Evolutionary conservation across 2,113 vertebrate genomes (phyloP), one percentile per base, ranked within the genome.

Genomic region (Chionodraco myersi): DNA sequence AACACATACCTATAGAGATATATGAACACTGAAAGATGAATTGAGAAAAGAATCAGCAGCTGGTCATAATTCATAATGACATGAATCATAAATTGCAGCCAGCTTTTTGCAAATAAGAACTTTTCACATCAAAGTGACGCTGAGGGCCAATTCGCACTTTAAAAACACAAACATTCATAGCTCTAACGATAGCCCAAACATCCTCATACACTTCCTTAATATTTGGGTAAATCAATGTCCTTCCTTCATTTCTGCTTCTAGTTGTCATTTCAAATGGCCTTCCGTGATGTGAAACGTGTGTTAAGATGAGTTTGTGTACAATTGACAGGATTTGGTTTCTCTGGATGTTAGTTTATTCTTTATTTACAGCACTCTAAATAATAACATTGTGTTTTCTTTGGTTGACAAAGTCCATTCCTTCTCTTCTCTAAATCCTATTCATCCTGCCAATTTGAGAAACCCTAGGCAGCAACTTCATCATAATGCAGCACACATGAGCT

Each of bases 401-500:
- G 56, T 26, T 71, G 52, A 54, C 2, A 5, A 65, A 10, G 26
- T 52, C 34, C 0, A 18, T 23, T 18, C 51, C n/a, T 59, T n/a
- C 26, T 6, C 26, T 59, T 77, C 23, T 77, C 26, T 21, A 48
- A 58, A 48, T 53, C 54, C 34, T 8, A 49, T 64, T 51, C 53
- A 65, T 58, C 7, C 23, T 54, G 57, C 45, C 4, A 41, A 41
- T 61, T 65, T 60, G 58, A 72, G 51, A 72, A 75, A 83, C 34
- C 57, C 9, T 34, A 82, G 59, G 63, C 65, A 72, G 80, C 75
- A 48, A 80, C 59, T 80, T 82, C 79, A 92, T 90, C 85, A 80
- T 89, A 91, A 89, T 88, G 86, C 89, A 82, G 79, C 67, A 62
- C 86, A 83, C 80, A 79, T 58, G 62, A 83, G 86, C 86, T 79